Base-by-base conservation (phyloP, 2,888 invertebrate genomes). In the Papilio demoleus region DNA sequence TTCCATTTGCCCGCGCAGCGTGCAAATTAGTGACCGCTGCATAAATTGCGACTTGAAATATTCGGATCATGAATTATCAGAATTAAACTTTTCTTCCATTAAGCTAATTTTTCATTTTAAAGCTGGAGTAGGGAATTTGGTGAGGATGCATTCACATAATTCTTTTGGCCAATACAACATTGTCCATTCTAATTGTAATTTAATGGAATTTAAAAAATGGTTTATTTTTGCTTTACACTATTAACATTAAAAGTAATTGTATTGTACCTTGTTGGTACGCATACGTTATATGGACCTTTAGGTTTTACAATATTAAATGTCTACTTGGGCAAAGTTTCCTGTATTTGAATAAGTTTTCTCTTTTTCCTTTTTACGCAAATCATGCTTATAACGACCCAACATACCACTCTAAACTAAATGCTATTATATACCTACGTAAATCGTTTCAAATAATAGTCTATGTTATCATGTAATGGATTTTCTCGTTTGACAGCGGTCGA, bases 1-100 rank as follows among this genome's bases (percentile, higher is more conserved):
- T 68, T 64, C 47, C 64, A 68, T 64, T 68, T 68, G 19, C 59
- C 59, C 50, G 47, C 68, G 31, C 45, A 59, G 45, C 63, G 68
- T 64, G 45, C 34, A 68, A 68, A 68, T 68, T 64, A 64, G 64
- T 68, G 47, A 64, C 47, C 64, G 68, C 47, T 59, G 59, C 64
- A 64, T 68, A 68, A 68, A 64, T 68, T 64, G 36, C 40, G 42
- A 64, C 47, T 63, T 58, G 27, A 58, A 63, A 63, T 59, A 56
- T 64, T 59, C 24, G 45, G 24, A 64, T 64, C 38, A 59, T 68
- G 56, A 34, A 58, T 63, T 53, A 65, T 34, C 19, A 67, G 56
- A 67, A 67, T 42, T 34, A 50, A 50, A 63, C 22, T 50, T 36
- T 63, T 50, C 34, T 50, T 36, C 47, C 36, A 59, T 59, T 59